phyloP scores from a whole-genome alignment of 2,113 vertebrate genomes.

The Pseudois nayaur region DNA sequence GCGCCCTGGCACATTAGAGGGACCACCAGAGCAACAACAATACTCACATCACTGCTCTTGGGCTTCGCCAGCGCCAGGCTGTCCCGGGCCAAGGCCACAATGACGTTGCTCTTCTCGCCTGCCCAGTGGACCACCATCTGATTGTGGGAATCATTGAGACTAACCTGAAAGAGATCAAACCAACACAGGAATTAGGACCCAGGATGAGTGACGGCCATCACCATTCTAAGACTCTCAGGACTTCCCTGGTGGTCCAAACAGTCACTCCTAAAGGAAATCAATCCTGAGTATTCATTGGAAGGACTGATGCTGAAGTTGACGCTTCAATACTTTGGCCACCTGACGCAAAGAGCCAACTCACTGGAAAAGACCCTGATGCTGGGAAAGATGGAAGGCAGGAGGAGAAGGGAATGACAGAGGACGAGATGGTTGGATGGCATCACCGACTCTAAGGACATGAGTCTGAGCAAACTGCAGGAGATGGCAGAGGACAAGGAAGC shows the following conservation, averaged over 20 bases:
- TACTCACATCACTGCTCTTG: constrained; percentile 92
- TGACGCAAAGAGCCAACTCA: background rate
- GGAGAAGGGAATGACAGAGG: background rate
- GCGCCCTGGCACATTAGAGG: fast-evolving
- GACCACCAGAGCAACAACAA: background rate
- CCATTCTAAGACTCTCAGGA: background rate
- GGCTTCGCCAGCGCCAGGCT: constrained; percentile 88
- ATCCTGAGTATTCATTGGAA: background rate
- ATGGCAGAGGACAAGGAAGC: background rate
- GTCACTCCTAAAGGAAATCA: background rate
- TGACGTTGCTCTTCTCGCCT: constrained; percentile 96
- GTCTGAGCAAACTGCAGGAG: background rate
- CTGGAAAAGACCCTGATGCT: background rate
- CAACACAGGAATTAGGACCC: background rate
- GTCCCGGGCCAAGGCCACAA: constrained; percentile 95
- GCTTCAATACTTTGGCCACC: background rate
- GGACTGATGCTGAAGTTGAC: background rate
- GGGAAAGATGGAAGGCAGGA: background rate
- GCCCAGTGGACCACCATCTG: constrained; percentile 99
- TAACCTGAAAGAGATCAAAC: constrained; percentile 83
- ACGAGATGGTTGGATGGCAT: background rate
- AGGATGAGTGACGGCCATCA: background rate
- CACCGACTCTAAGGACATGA: background rate
- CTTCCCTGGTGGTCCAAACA: background rate
- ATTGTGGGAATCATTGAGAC: constrained; percentile 97